A percentile compares a stretch with the other conserved stretches of the same genome.
Evolutionary conservation across 2,113 vertebrate genomes (phyloP).

Genomic region (Gobiocypris rarus): DNA sequence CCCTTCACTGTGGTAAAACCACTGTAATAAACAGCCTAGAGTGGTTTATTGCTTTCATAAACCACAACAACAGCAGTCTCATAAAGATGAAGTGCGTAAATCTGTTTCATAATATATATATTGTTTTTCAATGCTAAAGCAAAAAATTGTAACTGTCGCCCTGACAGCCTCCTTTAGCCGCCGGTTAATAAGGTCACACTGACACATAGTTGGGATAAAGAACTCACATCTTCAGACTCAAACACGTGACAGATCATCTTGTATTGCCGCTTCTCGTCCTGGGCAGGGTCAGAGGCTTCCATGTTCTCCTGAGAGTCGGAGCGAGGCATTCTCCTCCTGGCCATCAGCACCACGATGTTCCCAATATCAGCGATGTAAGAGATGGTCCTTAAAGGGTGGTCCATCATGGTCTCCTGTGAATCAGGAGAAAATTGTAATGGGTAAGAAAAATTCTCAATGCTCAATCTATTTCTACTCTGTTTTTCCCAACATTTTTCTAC

Average conservation of each 20-base stretch:
- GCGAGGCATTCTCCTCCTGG: constrained; percentile 88
- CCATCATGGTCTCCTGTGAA: constrained; percentile 93
- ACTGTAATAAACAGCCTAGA: not conserved
- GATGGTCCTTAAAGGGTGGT: constrained; percentile 94
- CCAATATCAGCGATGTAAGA: constrained; percentile 98
- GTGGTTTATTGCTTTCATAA: constrained; percentile 1
- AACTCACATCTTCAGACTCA: constrained; percentile 95
- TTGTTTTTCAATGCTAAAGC: not conserved
- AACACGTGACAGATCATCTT: constrained; percentile 99
- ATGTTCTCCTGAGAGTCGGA: constrained; percentile 89
- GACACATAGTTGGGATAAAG: not conserved
- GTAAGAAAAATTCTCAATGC: not conserved
- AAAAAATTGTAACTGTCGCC: not conserved
- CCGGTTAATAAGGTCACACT: not conserved
- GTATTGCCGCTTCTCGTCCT: constrained; percentile 93
- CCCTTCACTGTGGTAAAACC: not conserved
- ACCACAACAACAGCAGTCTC: not conserved
- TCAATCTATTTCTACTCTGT: no score
- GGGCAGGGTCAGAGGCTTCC: constrained; percentile 88
- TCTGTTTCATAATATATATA: not conserved
- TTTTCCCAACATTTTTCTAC: no score
- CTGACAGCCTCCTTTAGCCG: not conserved
- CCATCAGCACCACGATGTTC: constrained; percentile 97
- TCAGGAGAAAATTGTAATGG: not conserved
- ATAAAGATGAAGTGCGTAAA: not conserved